A percentile compares a stretch with the other conserved stretches of the same genome.
Evolutionary conservation across 2,113 vertebrate genomes (phyloP).

Genomic region (Nestor notabilis): DNA sequence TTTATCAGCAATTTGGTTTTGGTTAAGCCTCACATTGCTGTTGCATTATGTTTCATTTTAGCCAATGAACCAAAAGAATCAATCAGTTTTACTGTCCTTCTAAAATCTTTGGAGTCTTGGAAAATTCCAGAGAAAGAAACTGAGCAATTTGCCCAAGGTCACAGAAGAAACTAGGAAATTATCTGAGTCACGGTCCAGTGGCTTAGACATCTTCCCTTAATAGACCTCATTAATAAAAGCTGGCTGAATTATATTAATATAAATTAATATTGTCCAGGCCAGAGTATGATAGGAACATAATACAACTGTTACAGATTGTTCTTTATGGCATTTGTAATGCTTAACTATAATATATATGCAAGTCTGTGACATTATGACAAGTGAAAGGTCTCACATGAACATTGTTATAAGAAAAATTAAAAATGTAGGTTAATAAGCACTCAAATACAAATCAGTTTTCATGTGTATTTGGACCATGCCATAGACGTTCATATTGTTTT

Average conservation of each 20-base stretch:
- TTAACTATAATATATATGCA: neutral
- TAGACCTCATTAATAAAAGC: conserved; percentile 56
- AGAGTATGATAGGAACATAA: neutral
- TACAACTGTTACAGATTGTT: neutral
- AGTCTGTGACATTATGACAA: neutral
- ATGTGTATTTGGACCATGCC: neutral
- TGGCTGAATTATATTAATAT: conserved; percentile 33
- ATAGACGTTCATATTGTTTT: neutral
- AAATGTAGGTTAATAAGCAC: neutral
- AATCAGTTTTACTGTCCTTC: neutral
- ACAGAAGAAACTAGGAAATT: conserved; percentile 39
- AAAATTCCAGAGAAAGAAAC: neutral
- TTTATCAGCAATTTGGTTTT: neutral
- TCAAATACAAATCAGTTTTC: neutral
- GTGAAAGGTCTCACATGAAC: neutral
- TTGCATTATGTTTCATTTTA: neutral
- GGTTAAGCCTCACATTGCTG: neutral
- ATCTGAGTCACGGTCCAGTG: conserved; percentile 44
- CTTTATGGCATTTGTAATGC: neutral
- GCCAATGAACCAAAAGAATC: neutral
- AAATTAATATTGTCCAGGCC: conserved; percentile 31
- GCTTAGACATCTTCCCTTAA: conserved; percentile 11
- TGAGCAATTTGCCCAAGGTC: conserved; percentile 34
- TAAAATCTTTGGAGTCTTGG: neutral
- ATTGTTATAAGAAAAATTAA: neutral